phyloP scores from a whole-genome alignment of 2,888 invertebrate genomes.

The Deroplatys truncata region DNA sequence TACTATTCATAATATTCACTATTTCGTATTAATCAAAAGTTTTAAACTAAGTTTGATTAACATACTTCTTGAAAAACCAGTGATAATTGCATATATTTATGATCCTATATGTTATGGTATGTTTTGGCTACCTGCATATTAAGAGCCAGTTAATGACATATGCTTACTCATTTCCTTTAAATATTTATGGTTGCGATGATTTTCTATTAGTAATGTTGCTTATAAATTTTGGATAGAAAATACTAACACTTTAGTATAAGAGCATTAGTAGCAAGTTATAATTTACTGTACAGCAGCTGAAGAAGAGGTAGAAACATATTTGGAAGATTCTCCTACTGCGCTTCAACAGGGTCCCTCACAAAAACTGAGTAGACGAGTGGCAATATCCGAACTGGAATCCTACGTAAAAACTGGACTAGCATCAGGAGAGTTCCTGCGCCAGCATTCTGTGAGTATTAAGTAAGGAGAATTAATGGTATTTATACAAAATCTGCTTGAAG shows the following conservation, averaged over 20 bases:
- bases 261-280: background rate
- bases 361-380: conserved; percentile 32
- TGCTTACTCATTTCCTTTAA: too few relatives aligned
- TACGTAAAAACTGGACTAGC: conserved; percentile 42
- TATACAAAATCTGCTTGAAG: background rate
- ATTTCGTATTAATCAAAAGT: too few relatives aligned
- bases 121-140: too few relatives aligned
- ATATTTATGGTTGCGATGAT: too few relatives aligned
- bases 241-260: background rate
- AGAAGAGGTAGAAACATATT: background rate
- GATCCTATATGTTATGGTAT: too few relatives aligned
- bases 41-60: too few relatives aligned
- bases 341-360: background rate
- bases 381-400: conserved; percentile 41
- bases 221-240: background rate
- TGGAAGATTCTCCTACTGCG: background rate
- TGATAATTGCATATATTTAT: too few relatives aligned
- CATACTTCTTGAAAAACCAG: too few relatives aligned
- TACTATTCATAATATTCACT: too few relatives aligned
- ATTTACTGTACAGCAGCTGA: background rate
- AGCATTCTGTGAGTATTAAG: conserved; percentile 39
- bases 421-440: conserved; percentile 39
- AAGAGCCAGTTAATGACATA: too few relatives aligned
- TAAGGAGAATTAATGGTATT: background rate
- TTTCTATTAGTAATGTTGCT: too few relatives aligned